A percentile compares a stretch with the other conserved stretches of the same genome.
Conservation (phyloP, 2,113 vertebrate species). For the Datnioides undecimradiatus region DNA sequence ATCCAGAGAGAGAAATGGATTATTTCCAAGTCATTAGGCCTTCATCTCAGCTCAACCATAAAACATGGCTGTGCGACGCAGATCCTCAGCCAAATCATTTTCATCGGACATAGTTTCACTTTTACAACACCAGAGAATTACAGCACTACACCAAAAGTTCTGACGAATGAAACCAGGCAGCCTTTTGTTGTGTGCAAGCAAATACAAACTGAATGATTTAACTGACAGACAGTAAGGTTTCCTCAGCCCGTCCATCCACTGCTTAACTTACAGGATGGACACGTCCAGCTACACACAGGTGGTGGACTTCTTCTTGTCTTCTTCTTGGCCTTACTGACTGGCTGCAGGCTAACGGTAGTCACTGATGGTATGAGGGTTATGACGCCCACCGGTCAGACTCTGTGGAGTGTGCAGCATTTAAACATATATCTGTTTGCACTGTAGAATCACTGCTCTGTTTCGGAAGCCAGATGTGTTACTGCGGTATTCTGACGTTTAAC, state of each 20-base stretch:
- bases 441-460: background rate
- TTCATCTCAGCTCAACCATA: slow-evolving; percentile 2
- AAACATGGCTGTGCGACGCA: background rate
- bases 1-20: slow-evolving; percentile 31
- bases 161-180: background rate
- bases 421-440: background rate
- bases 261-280: background rate
- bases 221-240: no score
- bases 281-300: background rate
- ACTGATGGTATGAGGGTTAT: background rate
- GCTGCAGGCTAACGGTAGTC: no score
- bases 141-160: background rate
- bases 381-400: no score
- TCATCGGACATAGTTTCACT: background rate
- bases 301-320: background rate
- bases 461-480: background rate
- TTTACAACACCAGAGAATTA: background rate
- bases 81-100: background rate
- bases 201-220: background rate
- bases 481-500: background rate
- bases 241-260: no score
- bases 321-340: background rate
- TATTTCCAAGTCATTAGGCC: slow-evolving; percentile 22
- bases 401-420: background rate
- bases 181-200: background rate